These are phyloP conservation scores for Coelogynopora nodosa DNA, from an alignment of 2,888 invertebrate genomes.

Conservation along the genomic window DNA sequence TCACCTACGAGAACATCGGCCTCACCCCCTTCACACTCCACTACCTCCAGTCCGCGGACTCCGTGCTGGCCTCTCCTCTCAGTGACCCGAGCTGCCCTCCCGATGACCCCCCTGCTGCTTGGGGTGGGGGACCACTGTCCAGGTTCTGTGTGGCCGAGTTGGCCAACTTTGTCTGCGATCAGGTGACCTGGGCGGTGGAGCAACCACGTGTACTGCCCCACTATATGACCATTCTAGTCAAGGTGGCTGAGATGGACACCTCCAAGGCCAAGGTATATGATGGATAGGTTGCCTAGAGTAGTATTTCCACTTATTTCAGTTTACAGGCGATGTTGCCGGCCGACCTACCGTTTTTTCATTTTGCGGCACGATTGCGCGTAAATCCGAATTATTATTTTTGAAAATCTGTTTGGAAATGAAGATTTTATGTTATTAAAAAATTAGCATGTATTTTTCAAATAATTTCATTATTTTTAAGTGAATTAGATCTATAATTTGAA, in stretches of 20 bases:
- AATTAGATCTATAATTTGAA: too few relatives aligned
- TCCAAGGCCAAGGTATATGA: not conserved
- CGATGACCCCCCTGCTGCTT: not conserved
- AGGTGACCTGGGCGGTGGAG: not conserved
- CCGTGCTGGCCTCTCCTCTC: not conserved
- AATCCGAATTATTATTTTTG: too few relatives aligned
- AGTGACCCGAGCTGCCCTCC: not conserved
- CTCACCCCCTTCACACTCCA: not conserved
- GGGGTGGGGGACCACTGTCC: not conserved
- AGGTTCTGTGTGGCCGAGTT: not conserved
- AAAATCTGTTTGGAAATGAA: too few relatives aligned
- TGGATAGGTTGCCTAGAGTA: too few relatives aligned
- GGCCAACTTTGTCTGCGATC: slow-evolving; percentile 1
- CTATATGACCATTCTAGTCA: not conserved
- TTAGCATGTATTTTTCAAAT: too few relatives aligned
- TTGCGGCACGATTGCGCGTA: too few relatives aligned
- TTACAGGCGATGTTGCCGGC: too few relatives aligned
- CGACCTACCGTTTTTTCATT: too few relatives aligned
- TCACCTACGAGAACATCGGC: not conserved
- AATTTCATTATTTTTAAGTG: too few relatives aligned
- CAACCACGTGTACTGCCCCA: not conserved
- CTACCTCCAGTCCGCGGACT: not conserved
- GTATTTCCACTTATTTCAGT: too few relatives aligned
- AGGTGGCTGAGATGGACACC: not conserved
- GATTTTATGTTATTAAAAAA: too few relatives aligned